Percentiles rank a stretch among this genome's conserved stretches.
Conservation (phyloP, 2,113 vertebrate species). For the Rana temporaria region DNA sequence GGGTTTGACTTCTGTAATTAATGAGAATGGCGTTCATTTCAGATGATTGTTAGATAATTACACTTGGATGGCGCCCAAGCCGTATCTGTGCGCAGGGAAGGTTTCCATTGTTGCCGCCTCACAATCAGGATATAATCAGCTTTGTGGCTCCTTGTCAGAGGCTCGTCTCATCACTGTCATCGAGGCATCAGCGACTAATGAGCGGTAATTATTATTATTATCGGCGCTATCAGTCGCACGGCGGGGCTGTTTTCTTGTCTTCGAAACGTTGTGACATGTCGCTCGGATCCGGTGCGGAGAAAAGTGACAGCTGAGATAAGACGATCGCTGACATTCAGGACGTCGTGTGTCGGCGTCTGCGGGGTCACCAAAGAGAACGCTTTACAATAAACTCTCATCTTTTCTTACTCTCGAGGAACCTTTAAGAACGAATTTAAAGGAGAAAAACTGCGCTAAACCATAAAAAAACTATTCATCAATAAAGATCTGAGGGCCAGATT, state of each 20-base stretch:
- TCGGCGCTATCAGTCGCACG: conserved; percentile 50
- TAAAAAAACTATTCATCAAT: no score
- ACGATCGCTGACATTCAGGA: neutral
- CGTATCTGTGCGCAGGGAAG: conserved; percentile 11
- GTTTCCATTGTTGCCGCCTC: conserved; percentile 50
- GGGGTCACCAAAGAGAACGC: neutral
- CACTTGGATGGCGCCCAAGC: conserved; percentile 44
- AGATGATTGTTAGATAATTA: conserved; percentile 56
- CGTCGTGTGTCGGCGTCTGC: neutral
- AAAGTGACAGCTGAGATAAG: conserved; percentile 25
- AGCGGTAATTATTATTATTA: conserved; percentile 57
- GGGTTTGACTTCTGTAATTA: conserved; percentile 51
- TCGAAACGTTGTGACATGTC: conserved; percentile 27
- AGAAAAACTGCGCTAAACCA: no score
- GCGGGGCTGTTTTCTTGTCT: conserved; percentile 29
- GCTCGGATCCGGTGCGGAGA: conserved; percentile 19
- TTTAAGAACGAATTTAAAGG: no score
- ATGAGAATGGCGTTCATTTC: conserved; percentile 53
- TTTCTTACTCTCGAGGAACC: no score
- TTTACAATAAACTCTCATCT: neutral
- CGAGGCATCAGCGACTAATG: conserved; percentile 53
- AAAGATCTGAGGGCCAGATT: no score
- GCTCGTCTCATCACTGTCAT: conserved; percentile 54
- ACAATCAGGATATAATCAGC: conserved; percentile 58
- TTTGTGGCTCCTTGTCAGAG: conserved; percentile 54